phyloP scores from a whole-genome alignment of 2,113 vertebrate genomes.

The Brachionichthys hirsutus region DNA sequence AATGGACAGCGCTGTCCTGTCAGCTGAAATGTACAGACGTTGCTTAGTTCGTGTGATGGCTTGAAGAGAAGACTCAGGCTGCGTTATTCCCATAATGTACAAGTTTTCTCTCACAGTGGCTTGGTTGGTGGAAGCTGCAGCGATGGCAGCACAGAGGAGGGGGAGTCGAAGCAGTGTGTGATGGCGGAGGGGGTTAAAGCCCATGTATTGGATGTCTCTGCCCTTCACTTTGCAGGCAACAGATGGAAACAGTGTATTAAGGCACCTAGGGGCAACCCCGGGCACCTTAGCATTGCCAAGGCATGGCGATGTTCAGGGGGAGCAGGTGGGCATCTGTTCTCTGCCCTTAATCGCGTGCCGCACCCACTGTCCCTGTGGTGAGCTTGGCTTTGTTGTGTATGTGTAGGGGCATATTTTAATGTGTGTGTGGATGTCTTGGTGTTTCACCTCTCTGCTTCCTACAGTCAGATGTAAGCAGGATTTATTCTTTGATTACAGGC shows the following conservation, averaged over 20 bases:
- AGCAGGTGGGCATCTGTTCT: conserved; percentile 84
- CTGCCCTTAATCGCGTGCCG: conserved; percentile 77
- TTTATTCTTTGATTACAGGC: conserved; percentile 35
- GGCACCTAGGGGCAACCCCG: conserved; percentile 76
- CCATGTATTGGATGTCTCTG: conserved; percentile 70
- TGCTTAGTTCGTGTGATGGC: conserved; percentile 29
- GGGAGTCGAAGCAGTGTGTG: conserved; percentile 8
- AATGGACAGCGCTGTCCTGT: conserved; percentile 62
- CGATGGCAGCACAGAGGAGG: conserved; percentile 34
- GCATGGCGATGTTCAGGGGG: conserved; percentile 76
- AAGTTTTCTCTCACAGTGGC: conserved; percentile 41
- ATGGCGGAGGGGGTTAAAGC: conserved; percentile 19
- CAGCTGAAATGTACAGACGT: conserved; percentile 52
- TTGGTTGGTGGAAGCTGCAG: conserved; percentile 40
- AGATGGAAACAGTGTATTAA: conserved; percentile 83
- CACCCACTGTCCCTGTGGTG: conserved; percentile 70
- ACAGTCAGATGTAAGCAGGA: conserved; percentile 38
- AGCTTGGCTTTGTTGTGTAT: conserved; percentile 61
- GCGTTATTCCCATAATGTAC: conserved; percentile 54
- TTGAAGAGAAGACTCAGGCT: conserved; percentile 47
- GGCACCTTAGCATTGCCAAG: conserved; percentile 73
- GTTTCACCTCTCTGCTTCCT: conserved; percentile 38
- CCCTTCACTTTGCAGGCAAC: conserved; percentile 80
- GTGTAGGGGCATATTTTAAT: conserved; percentile 55
- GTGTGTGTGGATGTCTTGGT: conserved; percentile 44